Evolutionary conservation across 2,888 invertebrate species (phyloP).

Genomic region (Cotesia congregata): DNA sequence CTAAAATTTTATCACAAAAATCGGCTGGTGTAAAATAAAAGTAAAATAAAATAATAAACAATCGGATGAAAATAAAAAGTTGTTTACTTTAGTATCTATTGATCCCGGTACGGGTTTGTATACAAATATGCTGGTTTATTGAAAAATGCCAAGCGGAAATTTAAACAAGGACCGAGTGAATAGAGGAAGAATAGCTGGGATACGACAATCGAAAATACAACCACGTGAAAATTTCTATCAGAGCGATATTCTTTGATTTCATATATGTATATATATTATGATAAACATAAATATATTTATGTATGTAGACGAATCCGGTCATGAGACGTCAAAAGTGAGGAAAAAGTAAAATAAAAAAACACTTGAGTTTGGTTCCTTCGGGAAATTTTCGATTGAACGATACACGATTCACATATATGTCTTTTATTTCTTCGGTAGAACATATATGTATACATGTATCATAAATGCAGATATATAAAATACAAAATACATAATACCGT

Average conservation of each 20-base stretch:
- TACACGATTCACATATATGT: constrained; percentile 27
- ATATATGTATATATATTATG: not conserved
- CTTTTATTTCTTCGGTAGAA: constrained; percentile 32
- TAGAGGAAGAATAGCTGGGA: not conserved
- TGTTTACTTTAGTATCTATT: not conserved
- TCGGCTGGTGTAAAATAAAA: not conserved
- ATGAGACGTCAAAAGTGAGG: constrained; percentile 29
- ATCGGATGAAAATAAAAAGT: not conserved
- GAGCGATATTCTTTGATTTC: not conserved
- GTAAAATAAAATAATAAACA: not conserved
- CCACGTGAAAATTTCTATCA: not conserved
- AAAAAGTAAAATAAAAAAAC: not conserved
- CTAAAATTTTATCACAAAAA: not conserved
- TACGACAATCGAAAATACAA: not conserved
- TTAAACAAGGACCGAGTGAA: not conserved
- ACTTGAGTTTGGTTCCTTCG: constrained; percentile 43
- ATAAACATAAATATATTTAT: constrained; percentile 2
- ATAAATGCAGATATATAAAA: not conserved
- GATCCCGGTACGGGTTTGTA: not conserved
- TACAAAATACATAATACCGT: not conserved
- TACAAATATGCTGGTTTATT: constrained; percentile 1
- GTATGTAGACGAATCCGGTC: constrained; percentile 18
- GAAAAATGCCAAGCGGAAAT: not conserved
- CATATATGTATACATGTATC: not conserved
- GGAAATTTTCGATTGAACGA: constrained; percentile 53